These are phyloP conservation scores for Arge pagana DNA, from an alignment of 2,888 invertebrate genomes.

Conservation along the genomic window DNA sequence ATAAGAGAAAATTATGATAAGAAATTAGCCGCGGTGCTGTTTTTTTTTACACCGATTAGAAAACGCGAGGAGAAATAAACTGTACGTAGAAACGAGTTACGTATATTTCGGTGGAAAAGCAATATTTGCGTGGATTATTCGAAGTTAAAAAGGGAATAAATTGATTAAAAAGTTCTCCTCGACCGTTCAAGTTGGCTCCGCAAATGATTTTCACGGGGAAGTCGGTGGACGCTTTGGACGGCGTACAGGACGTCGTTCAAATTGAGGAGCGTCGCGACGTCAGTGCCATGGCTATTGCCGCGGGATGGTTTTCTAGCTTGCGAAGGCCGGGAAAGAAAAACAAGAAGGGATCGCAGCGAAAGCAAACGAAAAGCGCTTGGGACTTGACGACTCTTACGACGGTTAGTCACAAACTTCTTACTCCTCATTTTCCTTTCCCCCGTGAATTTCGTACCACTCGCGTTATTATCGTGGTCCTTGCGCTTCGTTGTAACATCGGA, in stretches of 20 bases:
- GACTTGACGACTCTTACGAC: conserved; percentile 65
- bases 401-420: conserved; percentile 58
- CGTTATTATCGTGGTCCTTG: too few relatives aligned
- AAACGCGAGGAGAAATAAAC: not conserved
- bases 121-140: not conserved
- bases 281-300: conserved; percentile 58
- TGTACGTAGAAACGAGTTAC: not conserved
- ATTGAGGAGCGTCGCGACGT: conserved; percentile 41
- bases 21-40: too few relatives aligned
- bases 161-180: not conserved
- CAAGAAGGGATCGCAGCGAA: conserved; percentile 43
- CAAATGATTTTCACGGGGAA: conserved; percentile 53
- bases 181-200: conserved; percentile 14
- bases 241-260: conserved; percentile 32
- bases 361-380: conserved; percentile 62
- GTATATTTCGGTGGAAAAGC: not conserved
- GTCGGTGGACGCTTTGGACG: conserved; percentile 50
- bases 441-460: too few relatives aligned
- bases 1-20: too few relatives aligned
- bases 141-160: not conserved
- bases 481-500: too few relatives aligned
- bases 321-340: conserved; percentile 64
- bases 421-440: not conserved
- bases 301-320: conserved; percentile 82
- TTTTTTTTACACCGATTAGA: too few relatives aligned